Conservation (phyloP, 2,888 invertebrate species). For the Chalcis sispes region DNA sequence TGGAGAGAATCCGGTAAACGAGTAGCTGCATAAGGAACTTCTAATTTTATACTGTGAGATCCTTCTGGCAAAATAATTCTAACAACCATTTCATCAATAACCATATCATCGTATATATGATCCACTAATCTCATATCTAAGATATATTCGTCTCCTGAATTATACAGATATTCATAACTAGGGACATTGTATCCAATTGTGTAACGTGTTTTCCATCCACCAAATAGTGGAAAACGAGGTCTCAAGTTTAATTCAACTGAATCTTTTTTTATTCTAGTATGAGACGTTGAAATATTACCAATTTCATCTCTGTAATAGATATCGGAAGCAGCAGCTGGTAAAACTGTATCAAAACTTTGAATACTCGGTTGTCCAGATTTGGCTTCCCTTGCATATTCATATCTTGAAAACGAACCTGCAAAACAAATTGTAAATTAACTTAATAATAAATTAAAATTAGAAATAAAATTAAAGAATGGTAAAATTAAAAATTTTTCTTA, state of each 20-base stretch:
- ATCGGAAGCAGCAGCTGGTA: conserved; percentile 93
- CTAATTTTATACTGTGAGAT: conserved; percentile 86
- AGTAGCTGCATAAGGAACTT: conserved; percentile 88
- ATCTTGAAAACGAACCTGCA: conserved; percentile 93
- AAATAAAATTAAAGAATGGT: conserved; percentile 2
- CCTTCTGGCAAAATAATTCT: conserved; percentile 97
- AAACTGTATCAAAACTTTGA: conserved; percentile 91
- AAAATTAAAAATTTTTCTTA: background rate
- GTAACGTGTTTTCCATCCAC: conserved; percentile 99
- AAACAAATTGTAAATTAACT: conserved; percentile 1
- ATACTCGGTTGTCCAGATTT: conserved; percentile 93
- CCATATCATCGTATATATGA: conserved; percentile 97
- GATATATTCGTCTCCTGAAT: conserved; percentile 86
- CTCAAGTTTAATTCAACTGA: conserved; percentile 96
- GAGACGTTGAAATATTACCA: conserved; percentile 98
- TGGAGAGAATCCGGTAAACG: conserved; percentile 86
- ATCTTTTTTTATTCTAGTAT: conserved; percentile 91
- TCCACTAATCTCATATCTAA: conserved; percentile 96
- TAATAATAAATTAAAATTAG: background rate
- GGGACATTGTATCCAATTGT: conserved; percentile 98
- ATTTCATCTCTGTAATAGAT: conserved; percentile 99
- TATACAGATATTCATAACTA: conserved; percentile 95
- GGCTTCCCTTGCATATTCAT: conserved; percentile 96
- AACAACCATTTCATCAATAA: conserved; percentile 91
- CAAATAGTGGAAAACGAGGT: conserved; percentile 97